These are phyloP conservation scores for Lingula anatina DNA, from an alignment of 2,888 invertebrate species.

Conservation along the genomic window DNA sequence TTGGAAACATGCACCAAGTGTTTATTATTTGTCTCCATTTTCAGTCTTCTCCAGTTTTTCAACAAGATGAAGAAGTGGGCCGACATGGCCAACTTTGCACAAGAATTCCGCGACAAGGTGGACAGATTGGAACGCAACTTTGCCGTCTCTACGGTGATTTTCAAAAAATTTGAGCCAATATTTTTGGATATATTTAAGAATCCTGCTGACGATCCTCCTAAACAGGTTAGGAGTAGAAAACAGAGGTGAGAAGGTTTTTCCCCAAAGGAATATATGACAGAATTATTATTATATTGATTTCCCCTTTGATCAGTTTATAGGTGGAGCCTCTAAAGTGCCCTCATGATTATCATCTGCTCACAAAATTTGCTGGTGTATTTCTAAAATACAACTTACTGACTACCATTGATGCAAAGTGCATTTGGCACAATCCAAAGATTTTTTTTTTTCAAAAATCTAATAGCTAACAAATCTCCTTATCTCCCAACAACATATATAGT, in stretches of 20 bases:
- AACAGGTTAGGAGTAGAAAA: conserved; percentile 60
- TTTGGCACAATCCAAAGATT: too few relatives aligned
- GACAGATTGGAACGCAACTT: conserved; percentile 83
- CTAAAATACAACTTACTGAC: too few relatives aligned
- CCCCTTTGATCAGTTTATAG: neutral
- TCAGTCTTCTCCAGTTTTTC: conserved; percentile 87
- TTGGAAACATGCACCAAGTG: too few relatives aligned
- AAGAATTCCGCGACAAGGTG: conserved; percentile 76
- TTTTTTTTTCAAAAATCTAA: too few relatives aligned
- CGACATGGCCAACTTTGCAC: conserved; percentile 84
- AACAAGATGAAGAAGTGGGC: conserved; percentile 92
- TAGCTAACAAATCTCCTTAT: too few relatives aligned
- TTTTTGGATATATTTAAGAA: conserved; percentile 80
- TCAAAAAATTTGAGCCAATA: conserved; percentile 84
- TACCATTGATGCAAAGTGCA: too few relatives aligned
- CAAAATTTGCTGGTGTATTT: too few relatives aligned
- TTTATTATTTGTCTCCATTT: too few relatives aligned
- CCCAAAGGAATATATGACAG: neutral
- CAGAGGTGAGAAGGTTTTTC: conserved; percentile 55
- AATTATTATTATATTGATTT: neutral
- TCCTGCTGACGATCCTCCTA: conserved; percentile 59
- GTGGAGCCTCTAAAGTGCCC: too few relatives aligned
- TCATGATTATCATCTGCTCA: too few relatives aligned
- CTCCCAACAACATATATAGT: too few relatives aligned
- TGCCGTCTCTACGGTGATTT: conserved; percentile 88